phyloP scores from a whole-genome alignment of 2,113 vertebrate genomes.

The Micronycteris hirsuta region DNA sequence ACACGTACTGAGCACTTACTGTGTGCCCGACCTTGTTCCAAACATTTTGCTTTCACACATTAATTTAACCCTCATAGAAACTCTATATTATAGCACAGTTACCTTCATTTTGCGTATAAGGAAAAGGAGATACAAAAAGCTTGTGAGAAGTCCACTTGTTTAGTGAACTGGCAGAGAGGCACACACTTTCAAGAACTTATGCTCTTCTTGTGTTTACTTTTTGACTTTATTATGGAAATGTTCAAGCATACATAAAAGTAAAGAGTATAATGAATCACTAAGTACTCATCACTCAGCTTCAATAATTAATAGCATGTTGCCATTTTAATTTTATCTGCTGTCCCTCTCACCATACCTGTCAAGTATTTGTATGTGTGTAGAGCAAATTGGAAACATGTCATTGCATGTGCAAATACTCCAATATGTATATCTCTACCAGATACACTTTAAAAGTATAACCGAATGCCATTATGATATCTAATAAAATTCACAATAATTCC shows the following conservation, averaged over 20 bases:
- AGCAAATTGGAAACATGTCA: not conserved
- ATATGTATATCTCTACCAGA: not conserved
- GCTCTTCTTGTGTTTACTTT: not conserved
- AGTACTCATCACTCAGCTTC: not conserved
- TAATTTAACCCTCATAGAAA: not conserved
- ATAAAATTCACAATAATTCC: constrained; percentile 13
- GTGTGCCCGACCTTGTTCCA: not conserved
- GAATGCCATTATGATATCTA: not conserved
- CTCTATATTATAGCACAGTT: not conserved
- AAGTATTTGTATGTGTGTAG: not conserved
- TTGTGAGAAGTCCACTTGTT: not conserved
- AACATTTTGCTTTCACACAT: not conserved
- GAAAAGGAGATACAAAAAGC: not conserved
- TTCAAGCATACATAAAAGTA: not conserved
- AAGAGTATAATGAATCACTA: constrained; percentile 4
- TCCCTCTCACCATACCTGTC: not conserved
- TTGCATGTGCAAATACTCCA: not conserved
- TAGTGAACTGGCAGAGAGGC: not conserved
- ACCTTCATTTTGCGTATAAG: not conserved
- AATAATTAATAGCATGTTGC: not conserved
- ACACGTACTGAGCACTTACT: not conserved
- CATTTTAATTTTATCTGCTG: not conserved
- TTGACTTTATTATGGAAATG: not conserved
- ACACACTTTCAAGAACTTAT: not conserved
- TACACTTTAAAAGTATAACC: not conserved